Evolutionary conservation across 2,888 invertebrate genomes (phyloP), one percentile per base, ranked within the genome.

Genomic region (Xestia c-nigrum): DNA sequence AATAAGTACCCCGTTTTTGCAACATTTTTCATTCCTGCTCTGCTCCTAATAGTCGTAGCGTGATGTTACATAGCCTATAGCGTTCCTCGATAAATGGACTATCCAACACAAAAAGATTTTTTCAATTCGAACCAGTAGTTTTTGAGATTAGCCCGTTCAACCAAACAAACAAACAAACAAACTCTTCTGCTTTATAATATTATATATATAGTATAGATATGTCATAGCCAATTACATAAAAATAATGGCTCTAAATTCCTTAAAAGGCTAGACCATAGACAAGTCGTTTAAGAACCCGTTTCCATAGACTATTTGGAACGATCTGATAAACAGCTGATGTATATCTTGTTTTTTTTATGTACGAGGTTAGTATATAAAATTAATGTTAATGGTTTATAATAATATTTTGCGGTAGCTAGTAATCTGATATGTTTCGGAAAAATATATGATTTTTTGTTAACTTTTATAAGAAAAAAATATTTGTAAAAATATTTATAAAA

Each of bases 321-420:
- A 14, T 55, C 73, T 74, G 24, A 52, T 40, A 67, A 59, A 78
- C 46, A 68, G 38, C 59, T 65, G 74, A 84, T 80, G 16, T 31
- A 21, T 63, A 80, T 84, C 75, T n/a, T 3, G 21, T 76, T 59
- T 4, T 59, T 4, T 75, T 70, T 70, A 84, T 72, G 47, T 66
- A 47, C 40, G 0, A 9, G 31, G 47, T 40, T 12, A 24, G 43
- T 73, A 24, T 57, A 63, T 65, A 19, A 63, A 67, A 85, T 80
- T 66, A 57, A 83, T 80, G 76, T 50, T 68, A 83, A 80, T 72
- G 12, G 0, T 47, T 55, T 5, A 4, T 52, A 47, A 46, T 40
- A 3, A 43, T 59, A 75, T 80, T 80, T 46, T 1, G 12, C 61
- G 59, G 83, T 76, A 84, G 85, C 85, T 40, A 12, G 71, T 52